phyloP scores from a whole-genome alignment of 2,113 vertebrate species.

The Aplodontia rufa region DNA sequence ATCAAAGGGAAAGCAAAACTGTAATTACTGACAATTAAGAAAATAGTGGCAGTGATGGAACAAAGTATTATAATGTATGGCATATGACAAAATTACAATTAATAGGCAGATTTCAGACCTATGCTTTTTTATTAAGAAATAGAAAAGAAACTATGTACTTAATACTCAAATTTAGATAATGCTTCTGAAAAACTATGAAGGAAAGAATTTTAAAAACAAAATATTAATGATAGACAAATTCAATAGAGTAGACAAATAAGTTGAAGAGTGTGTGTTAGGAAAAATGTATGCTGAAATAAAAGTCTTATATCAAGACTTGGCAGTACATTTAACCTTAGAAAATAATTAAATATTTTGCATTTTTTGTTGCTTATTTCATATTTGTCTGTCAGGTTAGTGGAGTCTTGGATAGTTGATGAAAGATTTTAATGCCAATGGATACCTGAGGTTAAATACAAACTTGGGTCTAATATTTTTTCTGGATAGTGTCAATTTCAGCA shows the following conservation, averaged over 20 bases:
- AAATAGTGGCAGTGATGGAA: background rate
- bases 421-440: background rate
- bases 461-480: background rate
- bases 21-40: slow-evolving; percentile 47
- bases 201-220: slow-evolving; percentile 13
- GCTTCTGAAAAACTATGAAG: background rate
- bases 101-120: background rate
- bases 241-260: background rate
- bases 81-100: background rate
- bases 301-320: background rate
- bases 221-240: background rate
- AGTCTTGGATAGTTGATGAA: background rate
- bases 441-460: background rate
- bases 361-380: slow-evolving; percentile 15
- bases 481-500: background rate
- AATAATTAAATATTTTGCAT: slow-evolving; percentile 3
- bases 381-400: background rate
- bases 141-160: background rate
- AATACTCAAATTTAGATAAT: background rate
- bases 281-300: background rate
- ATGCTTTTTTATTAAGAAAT: background rate
- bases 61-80: background rate
- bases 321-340: background rate
- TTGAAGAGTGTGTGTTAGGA: background rate
- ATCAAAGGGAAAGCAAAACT: slow-evolving; percentile 50